Conservation (phyloP, 2,797 vertebrate genomes). For the Chelidonichthys spinosus region DNA sequence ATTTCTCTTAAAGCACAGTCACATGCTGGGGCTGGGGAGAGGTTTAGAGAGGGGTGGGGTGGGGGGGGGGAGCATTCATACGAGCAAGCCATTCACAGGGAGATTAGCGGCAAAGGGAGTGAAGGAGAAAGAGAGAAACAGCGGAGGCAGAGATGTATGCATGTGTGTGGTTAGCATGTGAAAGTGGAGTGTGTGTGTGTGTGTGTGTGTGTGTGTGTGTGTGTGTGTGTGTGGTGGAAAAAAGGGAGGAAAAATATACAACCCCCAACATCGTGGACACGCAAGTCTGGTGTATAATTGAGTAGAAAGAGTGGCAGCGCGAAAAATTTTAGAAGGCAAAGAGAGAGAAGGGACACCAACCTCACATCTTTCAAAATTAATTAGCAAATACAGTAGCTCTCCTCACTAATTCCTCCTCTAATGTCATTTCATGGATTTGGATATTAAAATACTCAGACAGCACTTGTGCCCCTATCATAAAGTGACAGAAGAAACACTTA, state of each 20-base stretch:
- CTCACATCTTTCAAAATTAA: conserved; percentile 80
- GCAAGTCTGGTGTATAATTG: conserved; percentile 62
- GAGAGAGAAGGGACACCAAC: conserved; percentile 55
- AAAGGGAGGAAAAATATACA: conserved; percentile 32
- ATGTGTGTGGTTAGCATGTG: conserved; percentile 34
- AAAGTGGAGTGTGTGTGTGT: conserved; percentile 36
- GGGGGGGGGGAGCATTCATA: conserved; percentile 57
- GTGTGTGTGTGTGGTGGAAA: conserved; percentile 28
- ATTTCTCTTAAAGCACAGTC: conserved; percentile 84
- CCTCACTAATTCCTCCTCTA: conserved; percentile 75
- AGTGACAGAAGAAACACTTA: conserved; percentile 70
- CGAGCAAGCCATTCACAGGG: conserved; percentile 78
- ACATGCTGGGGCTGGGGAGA: conserved; percentile 81
- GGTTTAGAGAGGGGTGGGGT: conserved; percentile 59
- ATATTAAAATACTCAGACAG: conserved; percentile 73
- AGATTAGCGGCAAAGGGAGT: conserved; percentile 77
- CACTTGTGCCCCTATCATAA: conserved; percentile 63
- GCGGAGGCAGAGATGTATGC: conserved; percentile 40
- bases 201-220: conserved; percentile 4
- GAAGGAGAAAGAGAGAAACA: conserved; percentile 39
- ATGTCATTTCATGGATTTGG: conserved; percentile 75
- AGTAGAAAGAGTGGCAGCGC: conserved; percentile 64
- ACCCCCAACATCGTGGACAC: conserved; percentile 42
- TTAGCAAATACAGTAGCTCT: conserved; percentile 75
- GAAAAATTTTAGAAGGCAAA: conserved; percentile 67